These are phyloP conservation scores for Geodia barretti DNA, from an alignment of 37 sponge, comb jelly and placozoan genomes.

Conservation along the genomic window DNA sequence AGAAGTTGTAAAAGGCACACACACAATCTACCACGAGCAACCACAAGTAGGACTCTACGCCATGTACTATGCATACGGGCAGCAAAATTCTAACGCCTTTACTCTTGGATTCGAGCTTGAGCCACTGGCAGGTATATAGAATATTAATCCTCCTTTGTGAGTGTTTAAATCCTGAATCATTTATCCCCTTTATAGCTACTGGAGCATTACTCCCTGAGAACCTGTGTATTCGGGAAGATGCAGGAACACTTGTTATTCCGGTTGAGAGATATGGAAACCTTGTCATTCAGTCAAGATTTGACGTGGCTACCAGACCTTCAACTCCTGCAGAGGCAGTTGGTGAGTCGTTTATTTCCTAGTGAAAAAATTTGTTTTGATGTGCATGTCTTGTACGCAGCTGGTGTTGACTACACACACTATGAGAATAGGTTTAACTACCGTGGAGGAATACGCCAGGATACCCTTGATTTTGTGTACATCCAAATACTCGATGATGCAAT, in stretches of 20 bases:
- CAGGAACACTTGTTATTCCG: neutral
- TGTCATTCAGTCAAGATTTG: neutral
- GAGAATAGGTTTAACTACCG: no score
- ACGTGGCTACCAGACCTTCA: neutral
- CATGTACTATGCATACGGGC: conserved; percentile 15
- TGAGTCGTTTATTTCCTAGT: neutral
- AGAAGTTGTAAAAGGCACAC: neutral
- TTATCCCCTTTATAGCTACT: neutral
- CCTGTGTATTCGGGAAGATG: conserved; percentile 16
- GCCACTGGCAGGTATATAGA: conserved; percentile 41
- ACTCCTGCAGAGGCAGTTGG: neutral
- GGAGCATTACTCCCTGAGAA: neutral
- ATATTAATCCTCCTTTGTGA: conserved; percentile 10
- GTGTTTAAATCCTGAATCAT: neutral
- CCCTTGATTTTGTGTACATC: no score
- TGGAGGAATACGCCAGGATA: no score
- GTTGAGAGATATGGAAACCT: conserved; percentile 13
- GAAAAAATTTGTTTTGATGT: no score
- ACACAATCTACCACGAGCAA: neutral
- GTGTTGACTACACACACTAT: no score
- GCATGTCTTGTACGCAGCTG: no score
- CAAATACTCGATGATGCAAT: no score
- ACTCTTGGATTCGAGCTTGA: conserved; percentile 45
- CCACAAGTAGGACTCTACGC: conserved; percentile 16
- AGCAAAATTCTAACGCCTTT: conserved; percentile 28